A percentile compares a stretch with the other conserved stretches of the same genome.
Conservation (phyloP, 1,140 invertebrate genomes). For the Reticulitermes speratus region DNA sequence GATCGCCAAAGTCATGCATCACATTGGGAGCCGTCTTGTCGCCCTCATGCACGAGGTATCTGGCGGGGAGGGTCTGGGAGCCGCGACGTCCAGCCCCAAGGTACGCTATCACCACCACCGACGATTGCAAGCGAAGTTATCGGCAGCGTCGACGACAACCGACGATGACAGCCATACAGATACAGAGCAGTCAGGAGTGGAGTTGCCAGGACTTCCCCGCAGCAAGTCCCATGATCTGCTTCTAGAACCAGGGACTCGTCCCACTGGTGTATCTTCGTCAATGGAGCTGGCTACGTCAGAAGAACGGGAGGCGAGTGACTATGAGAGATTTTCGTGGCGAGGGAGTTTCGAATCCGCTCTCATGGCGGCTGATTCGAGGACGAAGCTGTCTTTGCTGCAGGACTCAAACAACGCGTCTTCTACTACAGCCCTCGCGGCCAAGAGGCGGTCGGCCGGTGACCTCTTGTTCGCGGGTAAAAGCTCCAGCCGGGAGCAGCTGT, state of each 20-base stretch:
- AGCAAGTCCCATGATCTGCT: slow-evolving; percentile 78
- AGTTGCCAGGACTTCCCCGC: slow-evolving; percentile 56
- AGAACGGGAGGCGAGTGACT: slow-evolving; percentile 74
- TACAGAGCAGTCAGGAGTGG: slow-evolving; percentile 48
- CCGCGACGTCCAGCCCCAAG: background rate
- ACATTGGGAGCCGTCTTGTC: slow-evolving; percentile 84
- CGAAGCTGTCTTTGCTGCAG: slow-evolving; percentile 68
- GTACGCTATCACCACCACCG: slow-evolving; percentile 49
- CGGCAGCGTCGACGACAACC: slow-evolving; percentile 66
- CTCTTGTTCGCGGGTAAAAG: slow-evolving; percentile 64
- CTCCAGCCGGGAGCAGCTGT: slow-evolving; percentile 65
- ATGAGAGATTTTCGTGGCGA: slow-evolving; percentile 85
- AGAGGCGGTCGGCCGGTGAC: slow-evolving; percentile 75
- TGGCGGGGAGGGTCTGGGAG: slow-evolving; percentile 38
- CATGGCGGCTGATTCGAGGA: slow-evolving; percentile 77
- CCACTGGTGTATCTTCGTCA: slow-evolving; percentile 39
- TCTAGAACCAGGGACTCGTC: slow-evolving; percentile 56
- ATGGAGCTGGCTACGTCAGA: slow-evolving; percentile 51
- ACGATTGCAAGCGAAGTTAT: slow-evolving; percentile 55
- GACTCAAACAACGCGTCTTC: slow-evolving; percentile 59
- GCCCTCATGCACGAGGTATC: slow-evolving; percentile 88
- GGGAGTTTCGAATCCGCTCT: slow-evolving; percentile 87
- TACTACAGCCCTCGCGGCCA: slow-evolving; percentile 67
- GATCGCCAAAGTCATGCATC: slow-evolving; percentile 90
- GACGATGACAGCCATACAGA: slow-evolving; percentile 65